Evolutionary conservation across 2,797 vertebrate species (phyloP).

Genomic region (Iguana delicatissima): DNA sequence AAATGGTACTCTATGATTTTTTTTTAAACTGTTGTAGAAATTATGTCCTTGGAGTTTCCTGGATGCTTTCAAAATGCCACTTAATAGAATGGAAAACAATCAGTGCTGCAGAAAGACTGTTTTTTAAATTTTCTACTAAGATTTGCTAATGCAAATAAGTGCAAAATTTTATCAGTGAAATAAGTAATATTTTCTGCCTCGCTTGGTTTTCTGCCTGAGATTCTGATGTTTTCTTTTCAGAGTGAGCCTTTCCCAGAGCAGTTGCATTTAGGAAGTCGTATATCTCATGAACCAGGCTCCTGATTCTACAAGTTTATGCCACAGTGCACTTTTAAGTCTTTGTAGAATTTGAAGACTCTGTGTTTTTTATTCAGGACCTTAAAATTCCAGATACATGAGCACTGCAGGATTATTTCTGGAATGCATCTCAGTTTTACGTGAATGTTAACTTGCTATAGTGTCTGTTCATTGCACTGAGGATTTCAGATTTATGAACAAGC

Average conservation of each 20-base stretch:
- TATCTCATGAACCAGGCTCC: background rate
- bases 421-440: slow-evolving; percentile 43
- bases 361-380: slow-evolving; percentile 48
- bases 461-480: slow-evolving; percentile 19
- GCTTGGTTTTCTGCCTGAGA: slow-evolving; percentile 46
- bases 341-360: background rate
- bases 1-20: background rate
- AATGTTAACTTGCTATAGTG: background rate
- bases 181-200: slow-evolving; percentile 52
- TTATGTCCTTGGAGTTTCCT: background rate
- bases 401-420: slow-evolving; percentile 59
- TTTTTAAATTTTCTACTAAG: background rate
- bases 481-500: slow-evolving; percentile 32
- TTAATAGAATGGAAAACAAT: background rate
- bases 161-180: background rate
- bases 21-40: background rate
- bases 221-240: slow-evolving; percentile 40
- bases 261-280: background rate
- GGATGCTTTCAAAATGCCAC: background rate
- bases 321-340: background rate
- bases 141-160: background rate
- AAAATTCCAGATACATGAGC: slow-evolving; percentile 54
- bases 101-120: background rate
- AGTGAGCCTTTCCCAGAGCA: slow-evolving; percentile 37
- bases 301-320: background rate